Evolutionary conservation across 1,140 invertebrate species (phyloP), one percentile per base, ranked within the genome.

Genomic region (Rhagoletis zephyria): DNA sequence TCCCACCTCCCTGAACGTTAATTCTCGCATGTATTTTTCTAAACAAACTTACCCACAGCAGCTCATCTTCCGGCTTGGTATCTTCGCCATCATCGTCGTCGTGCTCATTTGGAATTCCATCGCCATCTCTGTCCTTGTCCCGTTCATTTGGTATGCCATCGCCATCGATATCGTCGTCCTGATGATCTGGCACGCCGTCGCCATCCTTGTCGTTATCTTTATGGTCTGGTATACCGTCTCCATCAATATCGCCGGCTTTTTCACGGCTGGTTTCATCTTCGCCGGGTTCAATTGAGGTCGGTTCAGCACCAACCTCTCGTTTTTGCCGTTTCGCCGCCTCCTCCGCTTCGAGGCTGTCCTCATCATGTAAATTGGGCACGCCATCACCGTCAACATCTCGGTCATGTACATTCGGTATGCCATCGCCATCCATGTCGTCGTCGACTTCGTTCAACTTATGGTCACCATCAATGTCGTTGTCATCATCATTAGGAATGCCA

Each of bases 61-160:
- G 93, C 89, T 95, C 95, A 90, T 95, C 95, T 90, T 95, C 95
- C 7, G 94, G 93, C 61, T 93, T 93, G 30, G 93, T 93, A 67
- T 93, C 90, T 64, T 91, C 90, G 10, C 89, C 70, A 61, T 87
- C 90, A 30, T 88, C 89, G 63, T 89, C 86, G 0, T 93, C 93
- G 9, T 93, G 88, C 2, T 40, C 30, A 0, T 90, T 90, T 0
- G 93, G 67, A 88, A 92, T 92, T 88, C 89, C 90, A 88, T 93
- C 90, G 10, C 86, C 89, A 60, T 90, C 90, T 87, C 86, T 87
- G n/a, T 89, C 89, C 63, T 67, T 70, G 19, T 89, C 67, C 40
- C 59, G 48, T 61, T 67, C 86, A n/a, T 89, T 89, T 12, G 77
- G 87, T 85, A 88, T 87, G 51, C 87, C 87, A 86, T 89, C 88